Conservation (phyloP, 2,113 vertebrate genomes). For the Beaufortia kweichowensis region DNA sequence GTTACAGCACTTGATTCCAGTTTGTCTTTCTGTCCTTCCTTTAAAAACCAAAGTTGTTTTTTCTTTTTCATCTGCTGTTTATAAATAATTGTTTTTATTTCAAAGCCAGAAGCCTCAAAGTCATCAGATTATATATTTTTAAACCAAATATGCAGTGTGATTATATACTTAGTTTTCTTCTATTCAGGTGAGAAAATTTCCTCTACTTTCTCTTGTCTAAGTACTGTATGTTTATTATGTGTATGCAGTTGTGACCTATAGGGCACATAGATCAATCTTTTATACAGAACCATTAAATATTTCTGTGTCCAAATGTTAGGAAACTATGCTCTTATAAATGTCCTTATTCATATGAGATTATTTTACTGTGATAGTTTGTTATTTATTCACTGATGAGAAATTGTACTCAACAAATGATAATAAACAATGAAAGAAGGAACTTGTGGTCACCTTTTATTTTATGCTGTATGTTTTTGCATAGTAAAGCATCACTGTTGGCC, state of each 20-base stretch:
- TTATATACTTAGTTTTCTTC: neutral
- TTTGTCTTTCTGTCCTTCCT: neutral
- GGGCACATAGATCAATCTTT: constrained; percentile 5
- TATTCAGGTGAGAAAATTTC: no score
- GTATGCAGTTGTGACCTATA: constrained; percentile 47
- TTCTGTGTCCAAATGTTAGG: neutral
- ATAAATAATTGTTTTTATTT: no score
- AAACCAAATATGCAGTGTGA: neutral
- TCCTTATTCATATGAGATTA: neutral
- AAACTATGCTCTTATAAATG: constrained; percentile 5
- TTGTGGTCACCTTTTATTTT: neutral
- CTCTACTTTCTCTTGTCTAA: no score
- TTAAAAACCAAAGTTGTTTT: neutral
- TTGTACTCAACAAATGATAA: constrained; percentile 23
- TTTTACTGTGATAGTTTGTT: constrained; percentile 25
- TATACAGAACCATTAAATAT: constrained; percentile 2
- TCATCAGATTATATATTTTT: neutral
- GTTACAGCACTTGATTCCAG: no score
- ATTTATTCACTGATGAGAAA: neutral
- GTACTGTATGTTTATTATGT: constrained; percentile 4
- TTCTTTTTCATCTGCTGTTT: neutral
- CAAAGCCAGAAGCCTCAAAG: no score
- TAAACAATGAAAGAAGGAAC: neutral
- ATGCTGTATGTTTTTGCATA: neutral
- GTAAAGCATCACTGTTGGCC: neutral